Evolutionary conservation across 1,140 invertebrate species (phyloP).

Genomic region (Maniola jurtina): DNA sequence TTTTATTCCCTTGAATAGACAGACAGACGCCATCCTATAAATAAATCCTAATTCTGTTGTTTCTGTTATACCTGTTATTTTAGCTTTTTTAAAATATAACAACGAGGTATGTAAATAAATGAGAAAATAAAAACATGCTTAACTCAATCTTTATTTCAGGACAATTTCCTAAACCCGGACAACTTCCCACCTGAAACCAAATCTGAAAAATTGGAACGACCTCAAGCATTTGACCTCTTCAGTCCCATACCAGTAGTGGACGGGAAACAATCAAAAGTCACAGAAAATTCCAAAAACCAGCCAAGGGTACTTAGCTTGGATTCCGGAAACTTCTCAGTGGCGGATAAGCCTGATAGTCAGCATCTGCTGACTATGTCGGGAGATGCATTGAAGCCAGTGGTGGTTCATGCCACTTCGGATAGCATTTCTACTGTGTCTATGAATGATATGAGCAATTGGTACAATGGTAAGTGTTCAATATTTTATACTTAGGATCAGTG

Average conservation of each 20-base stretch:
- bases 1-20: no score
- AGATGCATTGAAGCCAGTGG: constrained; percentile 60
- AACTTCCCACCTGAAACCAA: constrained; percentile 35
- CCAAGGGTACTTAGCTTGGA: constrained; percentile 66
- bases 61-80: no score
- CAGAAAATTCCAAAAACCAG: constrained; percentile 49
- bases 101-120: no score
- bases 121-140: no score
- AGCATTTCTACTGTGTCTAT: constrained; percentile 76
- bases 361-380: constrained; percentile 60
- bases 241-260: constrained; percentile 76
- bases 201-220: constrained; percentile 46
- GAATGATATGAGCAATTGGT: constrained; percentile 80
- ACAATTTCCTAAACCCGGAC: constrained; percentile 46
- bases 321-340: constrained; percentile 69
- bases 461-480: constrained; percentile 66
- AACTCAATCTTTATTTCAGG: constrained; percentile 39
- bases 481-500: no score
- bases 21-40: no score
- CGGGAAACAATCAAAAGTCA: constrained; percentile 56
- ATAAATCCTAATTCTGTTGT: no score
- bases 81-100: no score
- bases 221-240: constrained; percentile 74
- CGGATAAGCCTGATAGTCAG: constrained; percentile 54
- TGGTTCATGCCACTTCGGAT: constrained; percentile 61